Evolutionary conservation across 2,797 vertebrate species (phyloP), one percentile per base, ranked within the genome.

Genomic region (Dendrocincla fuliginosa): DNA sequence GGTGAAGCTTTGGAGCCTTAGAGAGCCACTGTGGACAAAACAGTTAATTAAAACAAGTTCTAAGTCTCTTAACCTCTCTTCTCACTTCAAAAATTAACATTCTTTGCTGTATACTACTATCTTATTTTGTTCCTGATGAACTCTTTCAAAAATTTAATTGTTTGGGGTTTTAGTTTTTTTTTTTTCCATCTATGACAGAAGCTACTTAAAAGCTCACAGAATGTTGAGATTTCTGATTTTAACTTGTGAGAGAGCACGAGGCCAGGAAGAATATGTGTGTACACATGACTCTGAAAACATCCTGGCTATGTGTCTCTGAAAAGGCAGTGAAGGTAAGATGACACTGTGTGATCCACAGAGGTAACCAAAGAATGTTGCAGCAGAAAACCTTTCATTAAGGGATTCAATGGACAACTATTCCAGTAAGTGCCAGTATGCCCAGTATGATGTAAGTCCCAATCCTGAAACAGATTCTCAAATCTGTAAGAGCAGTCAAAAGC

Each of bases 231-330:
- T 18, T 33, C 69, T 87, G 73, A 10, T 94, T 90, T 68, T 49
- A 74, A 85, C 83, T 86, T 90, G 37, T 61, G 56, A 83, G 28
- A 68, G 70, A 57, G 61, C 61, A 50, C 6, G 56, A 88, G 27
- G 46, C 75, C 65, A 90, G 68, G 52, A 87, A 42, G 22, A 83
- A 2, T 32, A 53, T 9, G 9, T 37, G 9, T 46, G 61, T 0
- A 1, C 3, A 1, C 2, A 1, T 33, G 9, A 55, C 49, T 49
- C 20, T 3, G 42, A 73, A 93, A 92, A 84, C 47, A 82, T 50
- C 30, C 49, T 50, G 33, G 19, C n/a, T 65, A 46, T 28, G 47
- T 42, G n/a, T 67, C 69, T 85, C 47, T 87, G 84, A 55, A 82
- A 92, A 87, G 39, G 52, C 13, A 85, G 49, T 32, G 39, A 79